phyloP scores from a whole-genome alignment of 2,888 invertebrate genomes.

The Lottia scabra region DNA sequence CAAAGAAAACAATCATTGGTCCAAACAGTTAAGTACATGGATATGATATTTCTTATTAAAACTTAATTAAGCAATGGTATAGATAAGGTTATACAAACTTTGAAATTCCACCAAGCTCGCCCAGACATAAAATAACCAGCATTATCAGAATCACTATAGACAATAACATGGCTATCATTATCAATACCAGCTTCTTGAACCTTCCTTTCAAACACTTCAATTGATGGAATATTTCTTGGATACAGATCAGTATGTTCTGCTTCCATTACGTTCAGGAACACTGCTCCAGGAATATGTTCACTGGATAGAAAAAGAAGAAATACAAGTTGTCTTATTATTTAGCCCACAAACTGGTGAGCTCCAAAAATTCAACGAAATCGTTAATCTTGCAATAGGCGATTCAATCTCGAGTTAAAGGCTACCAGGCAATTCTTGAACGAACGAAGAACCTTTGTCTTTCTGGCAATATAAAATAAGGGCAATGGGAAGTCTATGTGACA shows the following conservation, averaged over 20 bases:
- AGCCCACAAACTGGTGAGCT: not conserved
- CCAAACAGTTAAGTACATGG: no score
- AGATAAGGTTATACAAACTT: conserved; percentile 24
- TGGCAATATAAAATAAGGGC: no score
- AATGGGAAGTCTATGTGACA: no score
- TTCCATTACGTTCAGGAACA: conserved; percentile 44
- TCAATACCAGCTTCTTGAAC: conserved; percentile 42
- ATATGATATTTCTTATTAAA: no score
- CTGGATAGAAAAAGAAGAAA: not conserved
- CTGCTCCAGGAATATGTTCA: conserved; percentile 48
- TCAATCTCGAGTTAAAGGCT: no score
- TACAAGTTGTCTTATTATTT: not conserved
- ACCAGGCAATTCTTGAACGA: no score
- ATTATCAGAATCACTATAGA: conserved; percentile 48
- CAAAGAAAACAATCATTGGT: no score
- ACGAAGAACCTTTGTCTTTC: no score
- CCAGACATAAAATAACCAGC: conserved; percentile 50
- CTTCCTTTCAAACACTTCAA: conserved; percentile 38
- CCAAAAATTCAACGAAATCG: no score
- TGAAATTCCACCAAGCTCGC: conserved; percentile 58
- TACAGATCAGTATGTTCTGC: conserved; percentile 38
- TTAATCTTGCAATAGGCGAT: no score
- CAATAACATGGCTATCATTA: conserved; percentile 40
- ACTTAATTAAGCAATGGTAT: no score
- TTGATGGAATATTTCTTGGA: conserved; percentile 46